Evolutionary conservation across 2,113 vertebrate species (phyloP).

Genomic region (Microtus pennsylvanicus): DNA sequence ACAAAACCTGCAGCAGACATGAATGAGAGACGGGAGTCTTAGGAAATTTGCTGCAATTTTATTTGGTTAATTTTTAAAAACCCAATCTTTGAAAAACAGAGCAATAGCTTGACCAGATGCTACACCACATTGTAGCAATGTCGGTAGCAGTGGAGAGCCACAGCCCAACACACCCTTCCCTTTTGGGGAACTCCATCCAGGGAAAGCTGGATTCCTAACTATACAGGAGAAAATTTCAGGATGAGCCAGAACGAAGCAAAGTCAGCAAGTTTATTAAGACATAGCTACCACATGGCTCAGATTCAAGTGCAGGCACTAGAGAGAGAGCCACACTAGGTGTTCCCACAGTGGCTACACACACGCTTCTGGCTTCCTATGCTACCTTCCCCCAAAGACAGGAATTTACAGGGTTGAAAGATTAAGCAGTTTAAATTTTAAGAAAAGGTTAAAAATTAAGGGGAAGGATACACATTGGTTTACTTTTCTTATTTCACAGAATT

Average conservation of each 20-base stretch:
- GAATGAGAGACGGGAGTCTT: background rate
- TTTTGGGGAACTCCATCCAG: background rate
- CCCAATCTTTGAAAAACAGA: slow-evolving; percentile 5
- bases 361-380: background rate
- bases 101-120: background rate
- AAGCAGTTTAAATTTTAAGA: background rate
- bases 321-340: background rate
- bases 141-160: background rate
- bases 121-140: background rate
- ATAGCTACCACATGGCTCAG: background rate
- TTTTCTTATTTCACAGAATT: background rate
- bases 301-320: background rate
- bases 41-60: background rate
- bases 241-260: background rate
- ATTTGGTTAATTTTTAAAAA: background rate
- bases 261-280: background rate
- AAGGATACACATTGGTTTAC: background rate
- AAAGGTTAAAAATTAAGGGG: background rate
- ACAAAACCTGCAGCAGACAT: background rate
- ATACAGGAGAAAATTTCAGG: background rate
- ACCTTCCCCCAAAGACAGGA: background rate
- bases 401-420: background rate
- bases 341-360: background rate
- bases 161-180: background rate
- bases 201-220: background rate